These are phyloP conservation scores for Novumbra hubbsi DNA, from an alignment of 2,797 vertebrate species.

Conservation along the genomic window DNA sequence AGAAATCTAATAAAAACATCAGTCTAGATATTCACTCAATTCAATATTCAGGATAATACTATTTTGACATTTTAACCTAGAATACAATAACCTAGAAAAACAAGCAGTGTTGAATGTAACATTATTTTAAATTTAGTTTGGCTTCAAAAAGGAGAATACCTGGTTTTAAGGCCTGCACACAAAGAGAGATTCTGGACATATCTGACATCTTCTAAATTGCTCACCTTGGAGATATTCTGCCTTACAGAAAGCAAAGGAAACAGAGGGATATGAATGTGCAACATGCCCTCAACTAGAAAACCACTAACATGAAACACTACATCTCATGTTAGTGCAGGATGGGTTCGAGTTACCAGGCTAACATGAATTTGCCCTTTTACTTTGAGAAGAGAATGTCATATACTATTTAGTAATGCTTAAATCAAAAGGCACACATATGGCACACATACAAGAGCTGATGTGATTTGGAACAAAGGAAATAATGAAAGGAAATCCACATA, in stretches of 20 bases:
- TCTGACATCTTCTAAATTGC: slow-evolving; percentile 37
- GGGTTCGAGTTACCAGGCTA: slow-evolving; percentile 7
- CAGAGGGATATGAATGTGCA: background rate
- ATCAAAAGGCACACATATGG: slow-evolving; percentile 63
- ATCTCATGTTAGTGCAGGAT: background rate
- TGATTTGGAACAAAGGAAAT: background rate
- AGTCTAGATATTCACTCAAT: background rate
- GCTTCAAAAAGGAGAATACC: background rate
- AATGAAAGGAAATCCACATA: background rate
- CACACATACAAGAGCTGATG: slow-evolving; percentile 30
- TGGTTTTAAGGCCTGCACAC: background rate
- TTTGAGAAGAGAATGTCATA: background rate
- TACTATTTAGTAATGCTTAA: too few species aligned
- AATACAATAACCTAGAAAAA: background rate
- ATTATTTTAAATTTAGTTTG: background rate
- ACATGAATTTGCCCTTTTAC: slow-evolving; percentile 2
- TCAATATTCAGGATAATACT: background rate
- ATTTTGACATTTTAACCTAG: background rate
- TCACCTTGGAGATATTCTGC: slow-evolving; percentile 57
- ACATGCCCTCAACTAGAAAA: background rate
- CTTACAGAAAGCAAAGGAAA: slow-evolving; percentile 33
- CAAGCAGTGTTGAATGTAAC: too few species aligned
- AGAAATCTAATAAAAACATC: background rate
- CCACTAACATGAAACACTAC: slow-evolving; percentile 3
- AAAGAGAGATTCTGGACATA: slow-evolving; percentile 1